These are phyloP conservation scores for Drosophila paranaensis DNA, from an alignment of 2,888 invertebrate genomes.

Conservation along the genomic window DNA sequence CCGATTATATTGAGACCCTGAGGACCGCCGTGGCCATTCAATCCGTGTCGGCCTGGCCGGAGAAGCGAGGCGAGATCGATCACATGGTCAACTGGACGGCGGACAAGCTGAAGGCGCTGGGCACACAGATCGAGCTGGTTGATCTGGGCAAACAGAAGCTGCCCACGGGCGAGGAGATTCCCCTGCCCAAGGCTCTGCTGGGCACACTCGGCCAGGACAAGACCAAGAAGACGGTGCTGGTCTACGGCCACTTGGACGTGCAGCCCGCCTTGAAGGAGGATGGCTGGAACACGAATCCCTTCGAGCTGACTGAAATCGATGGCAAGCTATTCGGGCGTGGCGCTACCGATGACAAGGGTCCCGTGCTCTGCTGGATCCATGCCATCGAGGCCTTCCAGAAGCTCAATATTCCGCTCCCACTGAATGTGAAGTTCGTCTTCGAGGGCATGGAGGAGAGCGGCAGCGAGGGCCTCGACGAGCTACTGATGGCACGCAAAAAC, in stretches of 20 bases:
- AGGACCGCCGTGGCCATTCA: slow-evolving; percentile 95
- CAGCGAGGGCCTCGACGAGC: slow-evolving; percentile 96
- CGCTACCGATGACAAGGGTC: slow-evolving; percentile 96
- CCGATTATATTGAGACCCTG: slow-evolving; percentile 91
- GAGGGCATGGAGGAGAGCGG: slow-evolving; percentile 99
- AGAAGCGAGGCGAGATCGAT: slow-evolving; percentile 91
- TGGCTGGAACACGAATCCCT: slow-evolving; percentile 98
- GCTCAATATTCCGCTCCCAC: slow-evolving; percentile 88
- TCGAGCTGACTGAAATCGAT: slow-evolving; percentile 93
- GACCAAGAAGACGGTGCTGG: slow-evolving; percentile 95
- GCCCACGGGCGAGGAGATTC: slow-evolving; percentile 89
- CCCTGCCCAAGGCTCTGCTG: slow-evolving; percentile 94
- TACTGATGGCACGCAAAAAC: slow-evolving; percentile 88
- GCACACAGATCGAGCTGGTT: slow-evolving; percentile 89
- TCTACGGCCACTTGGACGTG: slow-evolving; percentile 99
- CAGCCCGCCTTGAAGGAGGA: slow-evolving; percentile 97
- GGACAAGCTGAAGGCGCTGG: slow-evolving; percentile 88
- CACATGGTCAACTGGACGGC: slow-evolving; percentile 94
- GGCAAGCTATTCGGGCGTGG: slow-evolving; percentile 96
- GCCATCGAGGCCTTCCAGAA: slow-evolving; percentile 95
- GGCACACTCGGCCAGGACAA: slow-evolving; percentile 92
- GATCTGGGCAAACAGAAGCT: slow-evolving; percentile 92
- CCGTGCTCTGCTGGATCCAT: slow-evolving; percentile 98
- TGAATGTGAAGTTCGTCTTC: slow-evolving; percentile 94
- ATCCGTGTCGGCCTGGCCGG: slow-evolving; percentile 97